Percentiles rank a stretch among this genome's conserved stretches.
phyloP scores from a whole-genome alignment of 2,888 invertebrate genomes.

The Philereme transversata region DNA sequence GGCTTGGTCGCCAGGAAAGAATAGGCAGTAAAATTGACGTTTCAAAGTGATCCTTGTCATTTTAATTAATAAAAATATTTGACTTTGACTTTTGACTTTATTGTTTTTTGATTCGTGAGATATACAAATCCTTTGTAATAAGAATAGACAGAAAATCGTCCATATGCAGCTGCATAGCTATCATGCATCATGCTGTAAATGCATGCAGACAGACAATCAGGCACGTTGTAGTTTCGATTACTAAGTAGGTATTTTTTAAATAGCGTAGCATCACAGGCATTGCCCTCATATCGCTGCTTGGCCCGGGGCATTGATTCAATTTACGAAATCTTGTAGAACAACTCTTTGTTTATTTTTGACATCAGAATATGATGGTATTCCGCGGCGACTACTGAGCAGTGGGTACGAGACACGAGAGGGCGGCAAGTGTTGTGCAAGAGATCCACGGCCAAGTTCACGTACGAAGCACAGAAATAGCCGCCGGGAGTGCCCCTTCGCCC shows the following conservation, averaged over 20 bases:
- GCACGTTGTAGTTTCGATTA: not conserved
- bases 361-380: not conserved
- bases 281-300: no score
- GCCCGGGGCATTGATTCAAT: no score
- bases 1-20: no score
- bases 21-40: no score
- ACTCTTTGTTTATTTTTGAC: not conserved
- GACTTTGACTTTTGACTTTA: no score
- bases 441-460: slow-evolving; percentile 59
- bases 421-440: slow-evolving; percentile 14
- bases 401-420: not conserved
- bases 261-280: no score
- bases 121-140: not conserved
- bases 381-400: not conserved
- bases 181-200: not conserved
- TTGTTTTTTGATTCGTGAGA: no score
- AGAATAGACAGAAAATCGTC: not conserved
- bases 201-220: not conserved
- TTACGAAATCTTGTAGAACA: not conserved
- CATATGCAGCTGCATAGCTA: not conserved
- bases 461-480: slow-evolving; percentile 44
- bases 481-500: slow-evolving; percentile 27
- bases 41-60: no score
- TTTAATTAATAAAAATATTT: no score
- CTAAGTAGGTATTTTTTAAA: no score